These are phyloP conservation scores for Trichopria drosophilae DNA, from an alignment of 2,888 invertebrate species.

Conservation along the genomic window DNA sequence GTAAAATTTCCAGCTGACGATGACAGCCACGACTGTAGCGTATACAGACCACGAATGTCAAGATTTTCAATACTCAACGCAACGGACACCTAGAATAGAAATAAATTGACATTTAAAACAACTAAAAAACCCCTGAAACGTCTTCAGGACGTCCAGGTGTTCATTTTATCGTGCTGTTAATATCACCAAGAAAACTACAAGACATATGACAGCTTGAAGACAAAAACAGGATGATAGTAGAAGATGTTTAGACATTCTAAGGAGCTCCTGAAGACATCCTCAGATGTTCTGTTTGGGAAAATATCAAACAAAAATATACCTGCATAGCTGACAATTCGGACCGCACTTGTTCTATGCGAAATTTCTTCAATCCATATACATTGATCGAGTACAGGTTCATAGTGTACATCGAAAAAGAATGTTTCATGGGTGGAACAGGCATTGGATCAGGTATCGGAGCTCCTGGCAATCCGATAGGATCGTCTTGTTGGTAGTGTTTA, in stretches of 20 bases:
- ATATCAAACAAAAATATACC: no score
- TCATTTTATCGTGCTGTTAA: no score
- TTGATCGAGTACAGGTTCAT: conserved; percentile 73
- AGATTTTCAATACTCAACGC: conserved; percentile 72
- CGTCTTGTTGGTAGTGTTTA: conserved; percentile 78
- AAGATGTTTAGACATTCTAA: no score
- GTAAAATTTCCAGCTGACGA: conserved; percentile 77
- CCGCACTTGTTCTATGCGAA: conserved; percentile 71
- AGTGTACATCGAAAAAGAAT: conserved; percentile 70
- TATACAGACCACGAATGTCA: conserved; percentile 75
- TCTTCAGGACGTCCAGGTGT: no score
- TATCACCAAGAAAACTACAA: no score
- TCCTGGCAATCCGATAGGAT: conserved; percentile 80
- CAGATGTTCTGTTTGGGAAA: no score
- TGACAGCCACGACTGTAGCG: conserved; percentile 70
- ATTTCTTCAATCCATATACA: conserved; percentile 77
- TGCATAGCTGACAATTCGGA: conserved; percentile 76
- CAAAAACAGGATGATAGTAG: no score
- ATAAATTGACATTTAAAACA: conserved; percentile 1
- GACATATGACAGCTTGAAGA: no score
- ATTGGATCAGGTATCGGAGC: conserved; percentile 80
- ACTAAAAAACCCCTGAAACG: no score
- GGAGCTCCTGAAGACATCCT: no score
- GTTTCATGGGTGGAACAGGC: conserved; percentile 74
- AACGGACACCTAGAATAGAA: conserved; percentile 67